Conservation (phyloP, 2,113 vertebrate species). For the Spea multiplicata region DNA sequence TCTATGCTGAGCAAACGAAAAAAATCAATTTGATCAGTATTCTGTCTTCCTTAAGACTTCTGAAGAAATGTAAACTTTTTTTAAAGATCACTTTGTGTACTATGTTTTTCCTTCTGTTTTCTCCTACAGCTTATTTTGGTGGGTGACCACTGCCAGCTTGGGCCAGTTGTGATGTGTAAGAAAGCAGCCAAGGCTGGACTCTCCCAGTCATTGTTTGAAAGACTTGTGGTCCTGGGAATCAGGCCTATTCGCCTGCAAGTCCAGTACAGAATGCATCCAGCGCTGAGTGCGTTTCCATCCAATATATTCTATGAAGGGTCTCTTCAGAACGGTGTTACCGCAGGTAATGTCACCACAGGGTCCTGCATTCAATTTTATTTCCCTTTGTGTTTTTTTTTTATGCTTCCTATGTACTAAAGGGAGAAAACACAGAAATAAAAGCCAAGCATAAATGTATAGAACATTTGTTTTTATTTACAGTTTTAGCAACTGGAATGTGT, state of each 20-base stretch:
- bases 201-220: conserved; percentile 91
- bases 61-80: too few relatives aligned
- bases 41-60: too few relatives aligned
- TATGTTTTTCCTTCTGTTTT: neutral
- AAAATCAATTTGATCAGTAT: too few relatives aligned
- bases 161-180: conserved; percentile 97
- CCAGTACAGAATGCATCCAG: conserved; percentile 97
- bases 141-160: conserved; percentile 96
- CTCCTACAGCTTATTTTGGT: conserved; percentile 86
- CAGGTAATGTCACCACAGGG: conserved; percentile 65
- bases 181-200: conserved; percentile 95
- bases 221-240: conserved; percentile 95
- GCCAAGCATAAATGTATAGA: too few relatives aligned
- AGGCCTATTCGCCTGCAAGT: conserved; percentile 95
- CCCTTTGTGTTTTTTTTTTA: too few relatives aligned
- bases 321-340: conserved; percentile 93
- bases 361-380: too few relatives aligned
- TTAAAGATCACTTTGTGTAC: neutral
- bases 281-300: conserved; percentile 95
- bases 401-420: too few relatives aligned
- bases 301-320: conserved; percentile 99
- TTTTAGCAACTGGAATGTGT: too few relatives aligned
- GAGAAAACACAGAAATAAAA: too few relatives aligned
- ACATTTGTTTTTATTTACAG: too few relatives aligned
- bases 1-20: too few relatives aligned